A percentile compares a stretch with the other conserved stretches of the same genome.
Evolutionary conservation across 2,888 invertebrate species (phyloP).

Genomic region (Idaea aversata): DNA sequence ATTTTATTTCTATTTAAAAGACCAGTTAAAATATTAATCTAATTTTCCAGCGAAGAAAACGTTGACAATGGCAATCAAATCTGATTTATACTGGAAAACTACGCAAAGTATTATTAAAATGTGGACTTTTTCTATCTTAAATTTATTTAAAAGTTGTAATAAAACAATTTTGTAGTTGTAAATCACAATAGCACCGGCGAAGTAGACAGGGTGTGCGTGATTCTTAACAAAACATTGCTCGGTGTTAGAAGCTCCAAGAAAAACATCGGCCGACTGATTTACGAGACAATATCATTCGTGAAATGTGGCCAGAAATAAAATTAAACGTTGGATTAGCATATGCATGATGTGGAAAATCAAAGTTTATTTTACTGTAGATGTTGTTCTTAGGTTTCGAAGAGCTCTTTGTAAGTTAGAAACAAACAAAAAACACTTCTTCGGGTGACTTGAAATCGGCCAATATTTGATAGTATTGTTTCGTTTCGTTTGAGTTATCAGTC

Average conservation of each 20-base stretch:
- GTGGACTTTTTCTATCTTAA: conserved; percentile 4
- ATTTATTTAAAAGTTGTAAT: conserved; percentile 41
- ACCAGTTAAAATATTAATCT: background rate
- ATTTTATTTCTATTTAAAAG: too few species aligned
- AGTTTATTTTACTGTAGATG: background rate
- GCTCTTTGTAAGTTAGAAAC: background rate
- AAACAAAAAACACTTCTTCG: background rate
- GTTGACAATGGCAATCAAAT: background rate
- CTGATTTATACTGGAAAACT: background rate
- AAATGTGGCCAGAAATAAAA: conserved; percentile 74
- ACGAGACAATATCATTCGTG: conserved; percentile 75
- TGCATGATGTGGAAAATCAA: conserved; percentile 9
- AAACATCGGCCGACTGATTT: conserved; percentile 76
- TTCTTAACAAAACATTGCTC: conserved; percentile 74
- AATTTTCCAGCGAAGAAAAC: background rate
- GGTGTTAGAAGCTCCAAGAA: conserved; percentile 67
- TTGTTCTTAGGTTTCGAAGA: background rate
- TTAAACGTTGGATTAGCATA: conserved; percentile 65
- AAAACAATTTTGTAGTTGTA: conserved; percentile 59
- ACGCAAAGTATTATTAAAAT: background rate
- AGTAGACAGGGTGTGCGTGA: conserved; percentile 73
- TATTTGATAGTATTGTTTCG: too few species aligned
- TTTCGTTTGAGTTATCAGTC: too few species aligned
- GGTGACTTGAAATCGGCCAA: too few species aligned
- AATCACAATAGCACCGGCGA: conserved; percentile 67